These are phyloP conservation scores for Melanerpes formicivorus DNA, from an alignment of 2,113 vertebrate species.

Conservation along the genomic window DNA sequence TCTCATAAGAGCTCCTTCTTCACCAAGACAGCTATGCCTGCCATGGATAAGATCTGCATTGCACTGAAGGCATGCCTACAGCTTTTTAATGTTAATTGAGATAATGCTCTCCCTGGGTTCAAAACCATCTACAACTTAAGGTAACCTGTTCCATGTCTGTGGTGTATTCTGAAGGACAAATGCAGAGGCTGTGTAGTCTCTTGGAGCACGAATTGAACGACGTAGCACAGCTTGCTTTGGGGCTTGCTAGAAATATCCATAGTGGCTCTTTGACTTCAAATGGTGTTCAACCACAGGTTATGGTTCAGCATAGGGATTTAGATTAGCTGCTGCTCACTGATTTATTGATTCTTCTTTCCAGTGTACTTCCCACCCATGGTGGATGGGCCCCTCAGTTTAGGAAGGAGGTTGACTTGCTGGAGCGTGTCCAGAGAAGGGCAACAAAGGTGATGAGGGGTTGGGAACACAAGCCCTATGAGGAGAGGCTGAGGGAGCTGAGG, in stretches of 20 bases:
- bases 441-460: too few relatives aligned
- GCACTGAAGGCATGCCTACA: neutral
- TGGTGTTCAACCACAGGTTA: neutral
- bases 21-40: neutral
- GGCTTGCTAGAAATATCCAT: neutral
- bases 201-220: neutral
- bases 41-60: neutral
- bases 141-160: neutral
- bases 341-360: too few relatives aligned
- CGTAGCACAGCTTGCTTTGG: neutral
- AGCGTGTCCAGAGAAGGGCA: too few relatives aligned
- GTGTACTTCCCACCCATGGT: neutral
- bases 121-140: neutral
- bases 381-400: neutral
- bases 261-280: neutral
- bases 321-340: neutral
- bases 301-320: accelerated
- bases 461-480: too few relatives aligned
- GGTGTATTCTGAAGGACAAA: neutral
- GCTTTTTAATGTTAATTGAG: neutral
- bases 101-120: neutral
- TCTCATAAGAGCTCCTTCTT: conserved; percentile 15
- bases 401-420: too few relatives aligned
- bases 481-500: too few relatives aligned
- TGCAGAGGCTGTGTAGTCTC: accelerated